Percentiles rank a stretch among this genome's conserved stretches.
phyloP scores from a whole-genome alignment of 2,888 invertebrate species.

The Synergus itoensis region DNA sequence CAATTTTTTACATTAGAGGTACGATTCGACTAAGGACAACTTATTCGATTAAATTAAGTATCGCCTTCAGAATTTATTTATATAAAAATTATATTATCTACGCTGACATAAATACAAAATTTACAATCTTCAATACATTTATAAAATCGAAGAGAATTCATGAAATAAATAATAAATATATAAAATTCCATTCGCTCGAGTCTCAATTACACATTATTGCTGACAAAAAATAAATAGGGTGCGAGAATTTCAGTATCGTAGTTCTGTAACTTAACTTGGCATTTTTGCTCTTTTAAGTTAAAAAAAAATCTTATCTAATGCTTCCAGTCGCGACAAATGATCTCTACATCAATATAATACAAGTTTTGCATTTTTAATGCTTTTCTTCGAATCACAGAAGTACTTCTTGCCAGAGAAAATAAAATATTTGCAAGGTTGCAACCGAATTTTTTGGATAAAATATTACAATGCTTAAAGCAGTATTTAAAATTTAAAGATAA shows the following conservation, averaged over 20 bases:
- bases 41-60: slow-evolving; percentile 74
- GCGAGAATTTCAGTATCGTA: slow-evolving; percentile 51
- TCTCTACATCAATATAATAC: slow-evolving; percentile 41
- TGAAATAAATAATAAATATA: slow-evolving; percentile 77
- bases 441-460: slow-evolving; percentile 10
- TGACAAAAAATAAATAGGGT: slow-evolving; percentile 63
- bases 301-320: slow-evolving; percentile 19
- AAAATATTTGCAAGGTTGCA: slow-evolving; percentile 9
- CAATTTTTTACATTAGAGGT: slow-evolving; percentile 74
- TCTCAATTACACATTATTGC: slow-evolving; percentile 45
- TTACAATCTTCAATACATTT: slow-evolving; percentile 73
- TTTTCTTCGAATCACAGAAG: slow-evolving; percentile 25
- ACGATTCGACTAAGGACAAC: slow-evolving; percentile 66
- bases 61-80: slow-evolving; percentile 59
- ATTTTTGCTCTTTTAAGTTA: slow-evolving; percentile 19
- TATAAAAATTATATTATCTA: slow-evolving; percentile 69
- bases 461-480: slow-evolving; percentile 7
- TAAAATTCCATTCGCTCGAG: slow-evolving; percentile 45
- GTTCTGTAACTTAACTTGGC: slow-evolving; percentile 30
- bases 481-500: slow-evolving; percentile 1
- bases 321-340: slow-evolving; percentile 43
- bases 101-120: slow-evolving; percentile 74
- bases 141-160: slow-evolving; percentile 71
- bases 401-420: slow-evolving; percentile 31
- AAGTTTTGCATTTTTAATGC: slow-evolving; percentile 48